Evolutionary conservation across 2,888 invertebrate genomes (phyloP), one percentile per base, ranked within the genome.

Genomic region (Nemapogon koenigi): DNA sequence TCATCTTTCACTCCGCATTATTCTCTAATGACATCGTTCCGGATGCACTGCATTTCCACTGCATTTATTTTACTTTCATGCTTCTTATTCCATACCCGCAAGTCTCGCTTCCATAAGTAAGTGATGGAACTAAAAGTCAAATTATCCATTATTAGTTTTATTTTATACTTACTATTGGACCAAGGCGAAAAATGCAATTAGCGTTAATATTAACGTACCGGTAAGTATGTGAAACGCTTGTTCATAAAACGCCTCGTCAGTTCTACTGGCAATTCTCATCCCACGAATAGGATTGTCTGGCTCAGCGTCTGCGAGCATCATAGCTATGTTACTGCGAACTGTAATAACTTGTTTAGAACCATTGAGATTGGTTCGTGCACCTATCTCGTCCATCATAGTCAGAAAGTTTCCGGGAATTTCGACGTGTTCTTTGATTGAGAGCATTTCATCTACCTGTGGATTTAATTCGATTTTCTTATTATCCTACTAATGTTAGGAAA

Each of bases 401-500:
- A 78, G 57, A 0, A 78, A 44, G 19, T 57, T 40, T 0, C 67
- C 57, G 0, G 76, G 71, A 2, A 78, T 70, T 2, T 57, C 53
- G 1, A 71, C 28, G 0, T 52, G 51, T 1, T 60, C 48, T 2
- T 57, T 49, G 2, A 52, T 45, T 10, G 57, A 52, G 4, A 78
- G 52, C 2, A 76, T 49, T 3, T 42, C 42, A 35, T 76, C 65
- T 4, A 78, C 67, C 78, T 78, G 52, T 1, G n/a, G n/a, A n/a
- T n/a, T n/a, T n/a, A n/a, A n/a, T n/a, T n/a, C n/a, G n/a, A n/a
- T n/a, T n/a, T n/a, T n/a, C n/a, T n/a, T n/a, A n/a, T n/a, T n/a
- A n/a, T n/a, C n/a, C n/a, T n/a, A n/a, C n/a, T n/a, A n/a, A n/a
- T n/a, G n/a, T n/a, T n/a, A n/a, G n/a, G n/a, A n/a, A n/a, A n/a